Conservation (phyloP, 2,797 vertebrate genomes). For the Scolopax rusticola region DNA sequence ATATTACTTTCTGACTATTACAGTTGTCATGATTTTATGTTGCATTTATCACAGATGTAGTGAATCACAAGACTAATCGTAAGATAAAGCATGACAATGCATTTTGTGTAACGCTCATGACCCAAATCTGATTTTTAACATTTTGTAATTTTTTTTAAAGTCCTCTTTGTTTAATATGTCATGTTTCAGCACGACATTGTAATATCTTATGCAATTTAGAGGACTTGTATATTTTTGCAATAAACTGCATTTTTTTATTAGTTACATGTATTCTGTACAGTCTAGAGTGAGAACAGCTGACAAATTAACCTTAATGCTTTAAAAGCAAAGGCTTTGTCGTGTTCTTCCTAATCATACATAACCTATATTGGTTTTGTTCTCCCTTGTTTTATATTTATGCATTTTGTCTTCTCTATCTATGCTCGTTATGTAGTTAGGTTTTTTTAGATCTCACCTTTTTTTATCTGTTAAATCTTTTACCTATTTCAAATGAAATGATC, state of each 20-base stretch:
- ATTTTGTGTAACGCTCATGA: slow-evolving; percentile 68
- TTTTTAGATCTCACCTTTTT: slow-evolving; percentile 23
- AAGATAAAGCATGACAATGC: slow-evolving; percentile 62
- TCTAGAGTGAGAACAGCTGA: slow-evolving; percentile 61
- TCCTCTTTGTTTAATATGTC: slow-evolving; percentile 75
- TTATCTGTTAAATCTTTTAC: slow-evolving; percentile 23
- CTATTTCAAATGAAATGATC: slow-evolving; percentile 39
- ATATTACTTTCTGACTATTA: slow-evolving; percentile 69
- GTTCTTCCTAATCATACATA: slow-evolving; percentile 35
- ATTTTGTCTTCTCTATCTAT: slow-evolving; percentile 52
- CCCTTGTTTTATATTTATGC: slow-evolving; percentile 61
- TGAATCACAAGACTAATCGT: slow-evolving; percentile 59
- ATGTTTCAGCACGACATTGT: slow-evolving; percentile 72
- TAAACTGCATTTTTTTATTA: slow-evolving; percentile 78
- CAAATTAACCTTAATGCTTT: slow-evolving; percentile 49
- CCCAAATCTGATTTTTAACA: slow-evolving; percentile 55
- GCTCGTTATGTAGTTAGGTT: slow-evolving; percentile 17
- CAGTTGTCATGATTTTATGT: slow-evolving; percentile 64
- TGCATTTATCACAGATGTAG: slow-evolving; percentile 69
- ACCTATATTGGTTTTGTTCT: slow-evolving; percentile 19
- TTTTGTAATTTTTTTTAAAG: slow-evolving; percentile 64
- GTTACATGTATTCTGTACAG: slow-evolving; percentile 52
- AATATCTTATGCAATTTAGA: slow-evolving; percentile 78
- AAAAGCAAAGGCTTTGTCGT: slow-evolving; percentile 42
- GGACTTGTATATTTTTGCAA: slow-evolving; percentile 80